Evolutionary conservation across 2,888 invertebrate species (phyloP), one percentile per base, ranked within the genome.

Genomic region (Cacoxenus indagator): DNA sequence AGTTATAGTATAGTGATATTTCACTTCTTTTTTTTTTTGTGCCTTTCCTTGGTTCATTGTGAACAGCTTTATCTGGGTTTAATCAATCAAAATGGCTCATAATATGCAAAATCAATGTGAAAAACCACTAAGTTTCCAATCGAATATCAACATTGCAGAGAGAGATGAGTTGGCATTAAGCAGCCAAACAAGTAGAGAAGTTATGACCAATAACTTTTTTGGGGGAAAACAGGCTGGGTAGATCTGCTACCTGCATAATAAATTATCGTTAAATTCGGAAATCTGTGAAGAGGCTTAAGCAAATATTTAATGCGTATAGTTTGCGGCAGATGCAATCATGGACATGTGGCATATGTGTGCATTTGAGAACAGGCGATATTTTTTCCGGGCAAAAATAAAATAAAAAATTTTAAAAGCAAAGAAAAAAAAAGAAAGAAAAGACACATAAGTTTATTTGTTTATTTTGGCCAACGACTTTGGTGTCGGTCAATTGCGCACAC

Each of bases 401-500:
- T n/a, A n/a, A n/a, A n/a, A n/a, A n/a, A n/a, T n/a, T n/a, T n/a
- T n/a, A n/a, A n/a, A n/a, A n/a, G n/a, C n/a, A n/a, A n/a, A n/a
- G n/a, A 65, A 51, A 51, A 26, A 22, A 64, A 54, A 29, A 62
- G 22, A 46, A 59, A 64, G 2, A 22, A 26, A 62, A 29, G 31
- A n/a, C 26, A 43, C 4, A 31, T 67, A 67, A 70, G 64, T 51
- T 51, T 51, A 27, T 64, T 37, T 64, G 22, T 29, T 48, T 57
- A 51, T 51, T 51, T 51, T 37, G n/a, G 37, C 14, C 61, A 37
- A 29, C 61, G 37, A 24, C n/a, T 61, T 46, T 24, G 37, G 37
- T 24, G 37, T 43, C 22, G 37, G 61, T 9, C 24, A 55, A 55
- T 55, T 55, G 22, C 57, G 62, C 67, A 62, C 75, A 75, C 68